These are phyloP conservation scores for Albula glossodonta DNA, from an alignment of 2,113 vertebrate species.

Conservation along the genomic window DNA sequence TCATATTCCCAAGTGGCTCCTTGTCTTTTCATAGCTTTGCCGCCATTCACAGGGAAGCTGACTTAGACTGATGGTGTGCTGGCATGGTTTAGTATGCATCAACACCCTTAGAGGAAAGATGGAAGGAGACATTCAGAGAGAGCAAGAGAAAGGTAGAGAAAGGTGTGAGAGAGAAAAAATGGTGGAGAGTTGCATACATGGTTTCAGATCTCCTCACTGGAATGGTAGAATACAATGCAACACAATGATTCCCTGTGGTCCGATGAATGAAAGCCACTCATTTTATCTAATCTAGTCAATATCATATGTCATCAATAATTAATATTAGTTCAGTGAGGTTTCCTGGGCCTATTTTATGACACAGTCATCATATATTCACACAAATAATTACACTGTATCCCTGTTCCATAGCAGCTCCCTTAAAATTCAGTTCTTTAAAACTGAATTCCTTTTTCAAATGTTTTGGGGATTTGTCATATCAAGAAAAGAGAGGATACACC, in stretches of 20 bases:
- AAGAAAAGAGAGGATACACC: too few species aligned
- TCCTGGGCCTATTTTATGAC: too few species aligned
- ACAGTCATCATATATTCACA: too few species aligned
- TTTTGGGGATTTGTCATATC: too few species aligned
- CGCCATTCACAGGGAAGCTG: slow-evolving; percentile 36
- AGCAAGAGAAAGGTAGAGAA: neutral
- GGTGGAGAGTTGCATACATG: slow-evolving; percentile 1
- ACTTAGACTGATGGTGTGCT: slow-evolving; percentile 28
- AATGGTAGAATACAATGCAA: neutral
- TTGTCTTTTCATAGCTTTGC: slow-evolving; percentile 45
- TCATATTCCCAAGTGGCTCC: slow-evolving; percentile 59
- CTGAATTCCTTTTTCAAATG: too few species aligned
- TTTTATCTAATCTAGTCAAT: too few species aligned
- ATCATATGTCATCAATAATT: too few species aligned
- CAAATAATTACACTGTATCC: too few species aligned
- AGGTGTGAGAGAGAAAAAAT: slow-evolving; percentile 8
- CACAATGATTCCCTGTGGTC: neutral
- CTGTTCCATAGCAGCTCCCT: too few species aligned
- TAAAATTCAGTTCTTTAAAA: too few species aligned
- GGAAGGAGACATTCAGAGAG: slow-evolving; percentile 18
- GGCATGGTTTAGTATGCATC: neutral
- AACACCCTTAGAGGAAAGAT: neutral
- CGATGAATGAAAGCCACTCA: neutral
- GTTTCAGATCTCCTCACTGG: neutral
- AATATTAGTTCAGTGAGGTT: too few species aligned